A percentile compares a stretch with the other conserved stretches of the same genome.
phyloP scores from a whole-genome alignment of 2,888 invertebrate genomes.

The Drosophila parthenogenetica region DNA sequence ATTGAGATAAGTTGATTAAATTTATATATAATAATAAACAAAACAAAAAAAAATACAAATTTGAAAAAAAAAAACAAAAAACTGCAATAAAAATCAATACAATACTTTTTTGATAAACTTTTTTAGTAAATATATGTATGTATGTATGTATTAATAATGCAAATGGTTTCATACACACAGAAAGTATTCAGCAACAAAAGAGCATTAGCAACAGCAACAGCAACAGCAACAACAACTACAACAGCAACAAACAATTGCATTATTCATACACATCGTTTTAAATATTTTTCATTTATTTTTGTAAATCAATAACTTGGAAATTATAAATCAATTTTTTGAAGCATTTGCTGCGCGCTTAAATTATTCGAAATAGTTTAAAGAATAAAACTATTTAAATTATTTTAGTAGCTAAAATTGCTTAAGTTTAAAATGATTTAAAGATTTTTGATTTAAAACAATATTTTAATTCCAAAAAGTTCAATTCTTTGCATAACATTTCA shows the following conservation, averaged over 20 bases:
- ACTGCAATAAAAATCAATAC: slow-evolving; percentile 10
- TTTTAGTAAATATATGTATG: slow-evolving; percentile 50
- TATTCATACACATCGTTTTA: background rate
- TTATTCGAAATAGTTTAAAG: background rate
- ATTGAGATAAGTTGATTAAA: slow-evolving; percentile 56
- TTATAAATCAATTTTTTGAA: no score
- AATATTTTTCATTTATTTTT: no score
- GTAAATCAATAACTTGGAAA: no score
- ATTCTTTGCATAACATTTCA: no score
- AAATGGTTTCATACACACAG: slow-evolving; percentile 61
- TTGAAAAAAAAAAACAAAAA: no score
- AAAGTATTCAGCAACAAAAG: slow-evolving; percentile 45
- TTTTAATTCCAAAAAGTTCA: no score
- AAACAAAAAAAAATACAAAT: background rate
- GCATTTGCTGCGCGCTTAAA: no score
- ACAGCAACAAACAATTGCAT: slow-evolving; percentile 20
- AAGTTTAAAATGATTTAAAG: background rate
- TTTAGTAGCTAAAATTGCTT: background rate
- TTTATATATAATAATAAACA: slow-evolving; percentile 32
- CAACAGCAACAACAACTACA: slow-evolving; percentile 11
- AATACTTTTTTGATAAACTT: slow-evolving; percentile 55
- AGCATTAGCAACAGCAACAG: slow-evolving; percentile 25
- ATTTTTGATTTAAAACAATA: no score
- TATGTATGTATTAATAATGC: slow-evolving; percentile 58
- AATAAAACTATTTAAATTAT: background rate